Base-by-base conservation (phyloP, 2,888 invertebrate species). In the Dichetophora obliterata region DNA sequence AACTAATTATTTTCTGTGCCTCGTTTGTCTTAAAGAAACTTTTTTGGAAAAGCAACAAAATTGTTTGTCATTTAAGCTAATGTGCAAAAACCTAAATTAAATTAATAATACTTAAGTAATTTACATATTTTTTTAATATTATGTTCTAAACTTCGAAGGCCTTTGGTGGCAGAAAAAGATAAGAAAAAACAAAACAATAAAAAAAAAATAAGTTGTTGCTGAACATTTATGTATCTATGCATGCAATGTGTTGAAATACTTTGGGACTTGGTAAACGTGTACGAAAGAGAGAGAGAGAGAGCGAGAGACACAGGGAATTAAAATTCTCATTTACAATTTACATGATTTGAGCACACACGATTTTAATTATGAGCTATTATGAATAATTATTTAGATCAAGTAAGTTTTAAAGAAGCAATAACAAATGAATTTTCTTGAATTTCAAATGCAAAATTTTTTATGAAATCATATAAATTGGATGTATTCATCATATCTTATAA, bases 21-120 rank as follows among this genome's bases (percentile, higher is more conserved):
- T 76, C 74, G 77, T 82, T 81, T 83, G 85, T 82, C 83, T 86
- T 84, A 83, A 83, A 82, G 82, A 82, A 86, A 85, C 84, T 80
- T 83, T 83, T 79, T 73, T 80, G 76, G 70, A 80, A 81, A 84
- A 84, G 82, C 83, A 84, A 83, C 82, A 83, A 83, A 82, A 69
- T 24, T 57, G 14, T 57, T 31, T 72, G 54, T 72, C 31, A 50
- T 75, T 31, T 63, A 24, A 14, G 27, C 9, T 24, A 43, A 43
- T 22, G 37, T 37, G n/a, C n/a, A 34, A 59, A 31, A 71, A 14
- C 31, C 52, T 66, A 16, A 54, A 22, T n/a, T 63, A 52, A 73
- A 74, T 65, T 74, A 74, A 73, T 66, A 74, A 74, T 74, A 74
- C 65, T 54, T 71, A 71, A 71, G 43, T 50, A 27, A 68, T 27